Evolutionary conservation across 1,140 invertebrate species (phyloP).

Genomic region (Drosophila pruinosa): DNA sequence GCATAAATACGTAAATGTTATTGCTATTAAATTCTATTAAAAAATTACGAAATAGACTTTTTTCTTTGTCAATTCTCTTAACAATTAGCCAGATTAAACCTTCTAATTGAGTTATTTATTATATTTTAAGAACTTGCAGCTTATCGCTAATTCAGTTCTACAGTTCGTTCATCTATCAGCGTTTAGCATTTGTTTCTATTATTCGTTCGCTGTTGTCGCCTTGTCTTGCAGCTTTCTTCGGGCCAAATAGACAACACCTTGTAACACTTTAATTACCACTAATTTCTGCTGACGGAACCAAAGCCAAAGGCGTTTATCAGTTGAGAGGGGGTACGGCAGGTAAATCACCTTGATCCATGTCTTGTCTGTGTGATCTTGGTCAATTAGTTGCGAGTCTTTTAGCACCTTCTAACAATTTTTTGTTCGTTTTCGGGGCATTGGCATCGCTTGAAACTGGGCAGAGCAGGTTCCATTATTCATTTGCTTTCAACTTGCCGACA

Average conservation of each 20-base stretch:
- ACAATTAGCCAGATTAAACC: neutral
- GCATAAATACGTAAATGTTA: too few relatives aligned
- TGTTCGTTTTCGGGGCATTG: neutral
- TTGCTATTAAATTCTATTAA: too few relatives aligned
- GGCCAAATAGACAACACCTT: slow-evolving; percentile 57
- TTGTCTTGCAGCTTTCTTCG: slow-evolving; percentile 53
- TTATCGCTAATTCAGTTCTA: slow-evolving; percentile 29
- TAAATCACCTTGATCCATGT: slow-evolving; percentile 44
- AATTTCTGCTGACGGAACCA: slow-evolving; percentile 49
- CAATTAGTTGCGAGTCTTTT: slow-evolving; percentile 56
- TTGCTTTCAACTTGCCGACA: slow-evolving; percentile 18
- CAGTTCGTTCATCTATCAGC: slow-evolving; percentile 37
- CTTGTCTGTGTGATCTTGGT: slow-evolving; percentile 8
- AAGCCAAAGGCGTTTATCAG: slow-evolving; percentile 11
- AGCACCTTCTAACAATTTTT: slow-evolving; percentile 58
- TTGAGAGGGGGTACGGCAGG: neutral
- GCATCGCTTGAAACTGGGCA: slow-evolving; percentile 22
- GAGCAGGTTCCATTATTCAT: neutral
- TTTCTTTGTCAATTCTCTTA: neutral
- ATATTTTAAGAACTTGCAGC: neutral
- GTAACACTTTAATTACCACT: slow-evolving; percentile 75
- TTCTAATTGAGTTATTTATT: slow-evolving; percentile 13
- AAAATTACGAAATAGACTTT: neutral
- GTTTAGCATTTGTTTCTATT: slow-evolving; percentile 18
- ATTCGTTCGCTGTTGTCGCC: slow-evolving; percentile 1